Evolutionary conservation across 2,113 vertebrate genomes (phyloP).

Genomic region (Eulemur macaco): DNA sequence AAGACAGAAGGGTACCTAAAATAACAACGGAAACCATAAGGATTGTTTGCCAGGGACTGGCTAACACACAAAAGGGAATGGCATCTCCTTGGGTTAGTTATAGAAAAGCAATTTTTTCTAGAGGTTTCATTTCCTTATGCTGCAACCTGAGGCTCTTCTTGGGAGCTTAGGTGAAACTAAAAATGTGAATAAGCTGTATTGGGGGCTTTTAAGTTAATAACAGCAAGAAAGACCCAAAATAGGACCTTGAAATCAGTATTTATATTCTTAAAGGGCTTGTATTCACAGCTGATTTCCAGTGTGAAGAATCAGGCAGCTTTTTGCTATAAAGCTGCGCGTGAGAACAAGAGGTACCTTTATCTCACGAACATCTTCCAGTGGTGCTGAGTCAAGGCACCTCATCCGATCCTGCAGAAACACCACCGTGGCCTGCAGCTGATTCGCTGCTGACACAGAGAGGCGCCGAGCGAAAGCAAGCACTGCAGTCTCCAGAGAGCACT

Average conservation of each 20-base stretch:
- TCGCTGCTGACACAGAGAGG: not conserved
- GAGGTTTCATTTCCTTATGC: not conserved
- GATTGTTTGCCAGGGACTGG: not conserved
- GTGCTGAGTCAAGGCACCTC: not conserved
- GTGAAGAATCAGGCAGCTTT: not conserved
- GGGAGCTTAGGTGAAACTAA: not conserved
- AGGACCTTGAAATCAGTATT: not conserved
- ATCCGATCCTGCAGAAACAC: not conserved
- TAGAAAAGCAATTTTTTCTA: not conserved
- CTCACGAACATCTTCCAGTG: not conserved
- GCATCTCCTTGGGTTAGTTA: not conserved
- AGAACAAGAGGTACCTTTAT: not conserved
- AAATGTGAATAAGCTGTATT: not conserved
- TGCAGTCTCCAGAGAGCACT: not conserved
- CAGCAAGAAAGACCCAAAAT: not conserved
- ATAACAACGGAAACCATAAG: not conserved
- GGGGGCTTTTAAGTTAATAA: not conserved
- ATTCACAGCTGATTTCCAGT: not conserved
- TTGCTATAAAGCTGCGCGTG: not conserved
- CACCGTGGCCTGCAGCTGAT: not conserved
- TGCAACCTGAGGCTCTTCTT: not conserved
- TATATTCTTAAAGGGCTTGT: not conserved
- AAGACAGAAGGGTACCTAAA: not conserved
- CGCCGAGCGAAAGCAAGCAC: rapidly evolving
- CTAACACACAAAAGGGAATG: not conserved